These are phyloP conservation scores for Ichneumon xanthorius DNA, from an alignment of 2,888 invertebrate genomes.

Conservation along the genomic window DNA sequence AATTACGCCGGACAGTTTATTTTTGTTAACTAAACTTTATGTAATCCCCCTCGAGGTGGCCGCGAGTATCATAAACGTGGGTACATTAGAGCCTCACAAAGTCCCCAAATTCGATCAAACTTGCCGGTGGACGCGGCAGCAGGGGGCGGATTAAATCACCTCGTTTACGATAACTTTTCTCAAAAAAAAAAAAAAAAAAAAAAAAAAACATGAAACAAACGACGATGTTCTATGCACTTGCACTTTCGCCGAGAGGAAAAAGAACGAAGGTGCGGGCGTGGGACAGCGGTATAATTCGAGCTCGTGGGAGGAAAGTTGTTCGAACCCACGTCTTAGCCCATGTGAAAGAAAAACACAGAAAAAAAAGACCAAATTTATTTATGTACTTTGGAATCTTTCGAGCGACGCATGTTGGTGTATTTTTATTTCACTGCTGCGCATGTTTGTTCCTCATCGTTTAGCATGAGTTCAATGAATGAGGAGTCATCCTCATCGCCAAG, in stretches of 20 bases:
- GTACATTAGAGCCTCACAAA: slow-evolving; percentile 14
- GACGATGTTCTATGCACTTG: not conserved
- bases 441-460: slow-evolving; percentile 5
- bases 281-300: not conserved
- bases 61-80: slow-evolving; percentile 25
- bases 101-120: slow-evolving; percentile 53
- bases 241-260: not conserved
- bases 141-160: not conserved
- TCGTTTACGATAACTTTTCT: not conserved
- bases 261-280: not conserved
- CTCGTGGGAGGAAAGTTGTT: not conserved
- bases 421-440: slow-evolving; percentile 10
- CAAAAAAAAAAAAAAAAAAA: not conserved
- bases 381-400: not conserved
- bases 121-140: not conserved
- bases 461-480: not conserved
- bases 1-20: slow-evolving; percentile 57
- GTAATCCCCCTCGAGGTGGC: slow-evolving; percentile 42
- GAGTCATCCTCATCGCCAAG: not conserved
- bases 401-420: not conserved
- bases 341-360: not conserved
- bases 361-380: not conserved
- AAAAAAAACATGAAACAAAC: not conserved
- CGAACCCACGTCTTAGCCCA: not conserved
- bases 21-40: slow-evolving; percentile 64